Evolutionary conservation across 2,888 invertebrate species (phyloP), one percentile per base, ranked within the genome.

Genomic region (Drosophila recens): DNA sequence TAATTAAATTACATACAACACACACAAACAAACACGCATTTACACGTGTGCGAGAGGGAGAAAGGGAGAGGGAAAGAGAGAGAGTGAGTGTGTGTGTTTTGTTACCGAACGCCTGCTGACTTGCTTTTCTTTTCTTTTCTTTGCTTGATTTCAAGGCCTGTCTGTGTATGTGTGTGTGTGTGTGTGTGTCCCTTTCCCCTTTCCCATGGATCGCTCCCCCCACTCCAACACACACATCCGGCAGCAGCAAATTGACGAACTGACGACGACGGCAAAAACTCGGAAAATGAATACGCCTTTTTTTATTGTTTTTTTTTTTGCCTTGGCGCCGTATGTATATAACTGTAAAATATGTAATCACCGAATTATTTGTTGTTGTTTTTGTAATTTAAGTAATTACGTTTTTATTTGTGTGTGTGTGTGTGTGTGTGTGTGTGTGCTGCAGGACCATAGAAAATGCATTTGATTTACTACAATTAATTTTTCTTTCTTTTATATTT

Each of bases 1-100:
- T 86, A 86, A 86, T 90, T 86, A 86, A 86, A 86, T 86, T 86
- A 86, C 90, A 86, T 34, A 80, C 69, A 75, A 71, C 76, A 66
- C 65, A 76, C 59, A 67, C 58, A 54, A 54, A 57, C 38, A 65
- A 52, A 57, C 46, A 48, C 8, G 23, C 23, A 57, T 2, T 20
- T 33, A 11, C 45, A 36, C 27, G 36, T 81, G 61, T 30, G 48
- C 34, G 40, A 36, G 36, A 49, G 61, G 51, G 58, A 52, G 61
- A 53, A 54, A 42, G 67, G 8, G 53, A 4, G 1, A 36, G n/a
- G 8, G 34, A 13, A 9, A 52, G 6, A 10, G 13, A 1, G 23
- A 3, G 13, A 5, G 56, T 34, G 27, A 23, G 23, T 23, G 11
- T 72, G 65, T 80, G 80, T 63, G 66, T 63, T 58, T 63, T 79